Evolutionary conservation across 2,113 vertebrate genomes (phyloP).

Genomic region (Paedocypris sp.): DNA sequence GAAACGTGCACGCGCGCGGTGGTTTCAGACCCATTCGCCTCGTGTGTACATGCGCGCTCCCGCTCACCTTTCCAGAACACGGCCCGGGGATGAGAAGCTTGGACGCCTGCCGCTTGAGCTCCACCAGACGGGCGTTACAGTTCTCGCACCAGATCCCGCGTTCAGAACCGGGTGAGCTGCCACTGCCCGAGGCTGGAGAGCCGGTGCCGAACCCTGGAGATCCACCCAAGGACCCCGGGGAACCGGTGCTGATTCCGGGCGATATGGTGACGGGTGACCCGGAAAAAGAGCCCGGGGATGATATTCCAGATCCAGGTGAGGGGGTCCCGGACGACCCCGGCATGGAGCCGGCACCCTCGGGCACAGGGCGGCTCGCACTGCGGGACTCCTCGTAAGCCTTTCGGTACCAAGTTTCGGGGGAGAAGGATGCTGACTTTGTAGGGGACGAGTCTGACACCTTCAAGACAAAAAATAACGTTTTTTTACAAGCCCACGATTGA

Average conservation of each 20-base stretch:
- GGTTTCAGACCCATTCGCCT: no score
- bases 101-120: constrained; percentile 89
- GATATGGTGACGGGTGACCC: constrained; percentile 84
- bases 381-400: constrained; percentile 85
- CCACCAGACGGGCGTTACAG: constrained; percentile 82
- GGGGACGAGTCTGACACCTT: constrained; percentile 83
- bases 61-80: constrained; percentile 83
- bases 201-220: constrained; percentile 89
- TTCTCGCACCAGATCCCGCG: constrained; percentile 91
- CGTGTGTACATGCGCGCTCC: no score
- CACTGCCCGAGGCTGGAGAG: constrained; percentile 79
- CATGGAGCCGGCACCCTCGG: constrained; percentile 86
- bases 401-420: constrained; percentile 89
- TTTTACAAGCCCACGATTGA: no score
- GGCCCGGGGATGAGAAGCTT: constrained; percentile 86
- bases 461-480: neutral
- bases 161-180: constrained; percentile 89
- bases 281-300: constrained; percentile 85
- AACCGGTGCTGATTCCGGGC: constrained; percentile 83
- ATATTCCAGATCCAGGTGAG: constrained; percentile 87
- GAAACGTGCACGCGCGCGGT: no score
- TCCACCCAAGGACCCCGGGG: constrained; percentile 83
- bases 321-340: constrained; percentile 86
- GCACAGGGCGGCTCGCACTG: constrained; percentile 67
- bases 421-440: constrained; percentile 78